Conservation (phyloP, 2,888 invertebrate species). For the Leucophenga maculata region DNA sequence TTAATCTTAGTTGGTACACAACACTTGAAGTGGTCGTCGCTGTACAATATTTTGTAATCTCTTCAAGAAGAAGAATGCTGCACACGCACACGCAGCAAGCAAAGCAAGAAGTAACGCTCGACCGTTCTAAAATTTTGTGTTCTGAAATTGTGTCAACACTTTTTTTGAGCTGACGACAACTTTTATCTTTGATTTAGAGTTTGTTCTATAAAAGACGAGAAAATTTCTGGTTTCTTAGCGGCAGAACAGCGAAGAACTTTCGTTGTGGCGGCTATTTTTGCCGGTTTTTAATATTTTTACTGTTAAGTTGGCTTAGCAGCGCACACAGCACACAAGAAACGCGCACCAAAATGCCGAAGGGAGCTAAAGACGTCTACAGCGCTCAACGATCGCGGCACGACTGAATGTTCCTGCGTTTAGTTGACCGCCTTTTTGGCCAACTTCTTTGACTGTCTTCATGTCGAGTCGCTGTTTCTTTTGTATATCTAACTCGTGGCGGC, state of each 20-base stretch:
- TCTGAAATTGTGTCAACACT: too few relatives aligned
- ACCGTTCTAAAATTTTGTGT: too few relatives aligned
- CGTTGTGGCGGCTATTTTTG: constrained; percentile 12
- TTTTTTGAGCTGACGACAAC: too few relatives aligned
- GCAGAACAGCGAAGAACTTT: neutral
- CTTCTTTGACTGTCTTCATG: constrained; percentile 23
- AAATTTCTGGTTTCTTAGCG: neutral
- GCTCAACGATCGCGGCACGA: constrained; percentile 69
- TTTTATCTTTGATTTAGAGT: too few relatives aligned
- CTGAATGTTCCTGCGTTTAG: constrained; percentile 66
- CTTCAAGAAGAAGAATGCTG: too few relatives aligned
- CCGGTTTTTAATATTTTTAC: constrained; percentile 21
- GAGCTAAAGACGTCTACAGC: constrained; percentile 65
- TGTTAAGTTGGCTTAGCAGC: constrained; percentile 31
- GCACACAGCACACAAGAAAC: constrained; percentile 16
- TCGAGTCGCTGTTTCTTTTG: constrained; percentile 12
- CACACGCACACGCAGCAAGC: too few relatives aligned
- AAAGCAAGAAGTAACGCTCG: too few relatives aligned
- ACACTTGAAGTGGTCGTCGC: too few relatives aligned
- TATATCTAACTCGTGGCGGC: neutral
- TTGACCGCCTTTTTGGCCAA: constrained; percentile 67
- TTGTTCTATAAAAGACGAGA: too few relatives aligned
- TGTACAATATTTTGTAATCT: too few relatives aligned
- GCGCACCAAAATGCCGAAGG: constrained; percentile 3
- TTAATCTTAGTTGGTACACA: too few relatives aligned